Evolutionary conservation across 2,888 invertebrate species (phyloP), one percentile per base, ranked within the genome.

Genomic region (Volucella inanis): DNA sequence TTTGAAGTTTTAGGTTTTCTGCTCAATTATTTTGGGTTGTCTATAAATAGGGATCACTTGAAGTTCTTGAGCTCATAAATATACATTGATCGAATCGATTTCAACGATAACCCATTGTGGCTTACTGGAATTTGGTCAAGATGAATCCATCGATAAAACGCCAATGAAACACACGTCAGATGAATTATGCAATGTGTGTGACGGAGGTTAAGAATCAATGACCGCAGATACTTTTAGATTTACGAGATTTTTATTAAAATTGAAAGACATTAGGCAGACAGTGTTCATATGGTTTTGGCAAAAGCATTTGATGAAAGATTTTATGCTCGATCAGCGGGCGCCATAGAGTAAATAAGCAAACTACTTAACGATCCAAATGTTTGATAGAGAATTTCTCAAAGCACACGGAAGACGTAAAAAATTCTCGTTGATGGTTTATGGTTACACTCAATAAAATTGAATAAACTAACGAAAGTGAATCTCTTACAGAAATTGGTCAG

Each of bases 141-240:
- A 54, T n/a, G 39, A 55, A 1, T 55, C 14, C 55, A 14, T 55
- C 38, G 38, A 38, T 55, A 31, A 14, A 55, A 55, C 55, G 55
- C 39, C 55, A 55, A 55, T 14, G 14, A 39, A 38, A 55, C 14
- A 14, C 39, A 14, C 31, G 55, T 38, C 31, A 55, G 8, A 31
- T 0, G n/a, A n/a, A 14, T n/a, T 31, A 31, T 31, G 31, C 4
- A 0, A 38, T 14, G 4, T n/a, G 55, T 14, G 8, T 14, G 8
- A 31, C 0, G 6, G 31, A 31, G n/a, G 9, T 14, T n/a, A n/a
- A 14, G n/a, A 31, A 38, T n/a, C 55, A 55, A 55, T 31, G 55
- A 55, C 55, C 55, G 55, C 38, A 39, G 55, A 55, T 55, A 8
- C 3, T 31, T 31, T 9, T 31, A 31, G 31, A 12, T 54, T 31